Conservation (phyloP, 2,888 invertebrate species). For the Patella caerulea region DNA sequence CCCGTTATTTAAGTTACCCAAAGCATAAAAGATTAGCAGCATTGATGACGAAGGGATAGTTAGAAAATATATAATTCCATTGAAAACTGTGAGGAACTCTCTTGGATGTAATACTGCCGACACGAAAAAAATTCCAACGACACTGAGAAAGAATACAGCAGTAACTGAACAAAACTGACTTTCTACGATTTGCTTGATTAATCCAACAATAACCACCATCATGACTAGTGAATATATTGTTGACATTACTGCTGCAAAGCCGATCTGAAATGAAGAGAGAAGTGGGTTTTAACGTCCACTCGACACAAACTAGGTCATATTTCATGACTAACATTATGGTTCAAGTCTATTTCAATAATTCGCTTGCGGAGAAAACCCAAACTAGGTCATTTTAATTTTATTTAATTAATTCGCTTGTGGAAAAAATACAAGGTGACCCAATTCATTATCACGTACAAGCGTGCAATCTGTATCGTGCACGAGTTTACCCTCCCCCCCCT, state of each 20-base stretch:
- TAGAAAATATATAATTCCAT: conserved; percentile 83
- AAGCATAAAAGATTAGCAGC: conserved; percentile 88
- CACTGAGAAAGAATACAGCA: conserved; percentile 96
- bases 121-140: conserved; percentile 91
- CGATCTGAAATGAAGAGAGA: conserved; percentile 76
- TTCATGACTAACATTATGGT: too few species aligned
- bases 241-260: conserved; percentile 93
- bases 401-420: too few species aligned
- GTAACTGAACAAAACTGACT: conserved; percentile 93
- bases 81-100: conserved; percentile 76
- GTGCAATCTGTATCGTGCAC: too few species aligned
- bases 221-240: conserved; percentile 95
- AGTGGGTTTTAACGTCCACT: too few species aligned
- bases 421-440: too few species aligned
- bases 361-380: too few species aligned
- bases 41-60: conserved; percentile 95
- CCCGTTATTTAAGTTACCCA: conserved; percentile 92
- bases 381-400: too few species aligned
- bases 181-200: conserved; percentile 94
- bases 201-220: conserved; percentile 99
- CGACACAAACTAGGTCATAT: too few species aligned
- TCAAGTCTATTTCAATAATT: too few species aligned
- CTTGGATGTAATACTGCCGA: conserved; percentile 97
- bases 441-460: too few species aligned
- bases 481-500: too few species aligned